A percentile compares a stretch with the other conserved stretches of the same genome.
These are phyloP conservation scores for Pygoscelis adeliae DNA, from an alignment of 2,113 vertebrate species.

Conservation along the genomic window DNA sequence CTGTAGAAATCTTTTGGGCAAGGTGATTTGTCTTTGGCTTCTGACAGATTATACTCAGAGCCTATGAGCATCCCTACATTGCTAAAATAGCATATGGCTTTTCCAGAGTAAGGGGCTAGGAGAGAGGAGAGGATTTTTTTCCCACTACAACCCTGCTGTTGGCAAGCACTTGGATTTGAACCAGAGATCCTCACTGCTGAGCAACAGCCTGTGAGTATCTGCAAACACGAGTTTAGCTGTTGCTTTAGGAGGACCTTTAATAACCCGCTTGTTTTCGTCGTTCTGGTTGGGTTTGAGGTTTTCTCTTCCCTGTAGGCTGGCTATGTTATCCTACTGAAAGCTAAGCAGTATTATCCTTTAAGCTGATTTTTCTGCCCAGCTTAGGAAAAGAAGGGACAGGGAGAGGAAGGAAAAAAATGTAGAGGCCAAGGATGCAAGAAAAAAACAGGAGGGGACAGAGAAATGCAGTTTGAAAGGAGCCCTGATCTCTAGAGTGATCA, in stretches of 20 bases:
- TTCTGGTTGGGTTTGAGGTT: constrained; percentile 47
- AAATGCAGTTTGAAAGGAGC: neutral
- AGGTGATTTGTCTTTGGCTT: neutral
- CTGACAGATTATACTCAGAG: neutral
- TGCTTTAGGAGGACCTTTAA: constrained; percentile 49
- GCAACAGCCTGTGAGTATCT: constrained; percentile 43
- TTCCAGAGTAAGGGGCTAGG: neutral
- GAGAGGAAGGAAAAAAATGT: neutral
- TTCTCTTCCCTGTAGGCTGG: constrained; percentile 50
- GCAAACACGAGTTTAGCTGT: constrained; percentile 22
- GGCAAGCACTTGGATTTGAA: constrained; percentile 14
- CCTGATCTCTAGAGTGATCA: constrained; percentile 14
- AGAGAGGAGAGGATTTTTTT: neutral
- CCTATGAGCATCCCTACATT: neutral
- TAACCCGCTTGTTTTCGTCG: constrained; percentile 60
- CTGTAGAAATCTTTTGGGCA: neutral
- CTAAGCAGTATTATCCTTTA: constrained; percentile 65
- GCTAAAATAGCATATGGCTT: neutral
- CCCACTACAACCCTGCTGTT: neutral
- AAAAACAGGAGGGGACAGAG: neutral
- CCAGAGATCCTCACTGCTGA: neutral
- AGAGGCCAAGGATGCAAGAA: neutral
- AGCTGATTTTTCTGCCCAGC: constrained; percentile 60
- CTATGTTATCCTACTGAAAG: constrained; percentile 64
- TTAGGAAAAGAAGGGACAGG: constrained; percentile 28